These are phyloP conservation scores for Cydia strobilella DNA, from an alignment of 1,140 invertebrate species.

Conservation along the genomic window DNA sequence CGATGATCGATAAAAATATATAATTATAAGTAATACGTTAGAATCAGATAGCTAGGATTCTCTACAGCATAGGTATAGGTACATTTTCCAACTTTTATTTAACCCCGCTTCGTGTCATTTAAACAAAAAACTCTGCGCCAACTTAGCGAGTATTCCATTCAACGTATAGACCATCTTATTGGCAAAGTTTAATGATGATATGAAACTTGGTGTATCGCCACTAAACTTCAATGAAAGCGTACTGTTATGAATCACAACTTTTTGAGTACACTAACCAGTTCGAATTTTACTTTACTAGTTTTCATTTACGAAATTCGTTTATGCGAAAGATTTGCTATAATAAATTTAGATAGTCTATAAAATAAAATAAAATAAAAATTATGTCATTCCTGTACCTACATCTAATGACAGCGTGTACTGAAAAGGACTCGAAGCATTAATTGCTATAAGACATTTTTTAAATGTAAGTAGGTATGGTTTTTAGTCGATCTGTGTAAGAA, in stretches of 20 bases:
- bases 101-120: neutral
- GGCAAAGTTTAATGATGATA: slow-evolving; percentile 29
- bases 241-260: slow-evolving; percentile 27
- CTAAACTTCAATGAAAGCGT: slow-evolving; percentile 22
- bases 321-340: neutral
- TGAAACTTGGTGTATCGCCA: slow-evolving; percentile 26
- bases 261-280: slow-evolving; percentile 14
- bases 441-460: no score
- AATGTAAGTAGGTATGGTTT: no score
- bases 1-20: no score
- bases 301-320: slow-evolving; percentile 8
- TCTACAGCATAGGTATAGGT: neutral
- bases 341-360: neutral
- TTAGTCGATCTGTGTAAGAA: no score
- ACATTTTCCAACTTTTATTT: neutral
- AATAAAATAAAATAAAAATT: neutral
- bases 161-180: slow-evolving; percentile 24
- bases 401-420: no score
- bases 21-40: no score
- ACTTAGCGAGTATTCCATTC: slow-evolving; percentile 20
- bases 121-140: slow-evolving; percentile 1
- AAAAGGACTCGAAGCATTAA: no score
- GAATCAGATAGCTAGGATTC: no score
- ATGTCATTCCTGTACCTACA: no score
- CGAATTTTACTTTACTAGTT: slow-evolving; percentile 19